Percentiles rank a stretch among this genome's conserved stretches.
These are phyloP conservation scores for Callospermophilus lateralis DNA, from an alignment of 2,113 vertebrate species.

Conservation along the genomic window DNA sequence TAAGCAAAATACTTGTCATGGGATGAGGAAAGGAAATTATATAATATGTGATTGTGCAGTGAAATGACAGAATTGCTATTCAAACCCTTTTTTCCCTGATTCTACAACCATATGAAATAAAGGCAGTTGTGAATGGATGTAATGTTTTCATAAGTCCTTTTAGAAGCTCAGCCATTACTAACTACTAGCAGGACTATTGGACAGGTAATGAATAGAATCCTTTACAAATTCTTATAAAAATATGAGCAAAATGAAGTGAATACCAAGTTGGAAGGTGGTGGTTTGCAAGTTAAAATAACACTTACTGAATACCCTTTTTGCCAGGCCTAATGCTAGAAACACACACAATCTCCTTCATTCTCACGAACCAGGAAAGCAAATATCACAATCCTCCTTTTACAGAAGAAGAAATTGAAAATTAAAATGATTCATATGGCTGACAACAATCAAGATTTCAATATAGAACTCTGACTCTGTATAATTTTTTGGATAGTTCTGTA, in stretches of 20 bases:
- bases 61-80: constrained; percentile 51
- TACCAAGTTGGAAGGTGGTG: not conserved
- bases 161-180: not conserved
- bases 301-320: not conserved
- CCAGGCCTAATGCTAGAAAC: not conserved
- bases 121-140: constrained; percentile 23
- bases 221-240: constrained; percentile 4
- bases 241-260: constrained; percentile 42
- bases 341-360: not conserved
- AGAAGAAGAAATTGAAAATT: constrained; percentile 37
- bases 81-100: not conserved
- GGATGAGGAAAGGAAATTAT: constrained; percentile 56
- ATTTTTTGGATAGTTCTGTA: not conserved
- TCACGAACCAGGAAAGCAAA: not conserved
- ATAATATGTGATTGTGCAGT: not conserved
- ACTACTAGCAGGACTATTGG: not conserved
- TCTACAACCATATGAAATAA: constrained; percentile 43
- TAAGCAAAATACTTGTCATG: constrained; percentile 56
- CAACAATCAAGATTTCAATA: constrained; percentile 16
- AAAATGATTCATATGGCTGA: not conserved
- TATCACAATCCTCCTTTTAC: constrained; percentile 18
- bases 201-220: not conserved
- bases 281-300: constrained; percentile 39
- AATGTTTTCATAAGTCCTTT: constrained; percentile 47
- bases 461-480: not conserved